phyloP scores from a whole-genome alignment of 2,888 invertebrate species.

The Rotaria macrura region DNA sequence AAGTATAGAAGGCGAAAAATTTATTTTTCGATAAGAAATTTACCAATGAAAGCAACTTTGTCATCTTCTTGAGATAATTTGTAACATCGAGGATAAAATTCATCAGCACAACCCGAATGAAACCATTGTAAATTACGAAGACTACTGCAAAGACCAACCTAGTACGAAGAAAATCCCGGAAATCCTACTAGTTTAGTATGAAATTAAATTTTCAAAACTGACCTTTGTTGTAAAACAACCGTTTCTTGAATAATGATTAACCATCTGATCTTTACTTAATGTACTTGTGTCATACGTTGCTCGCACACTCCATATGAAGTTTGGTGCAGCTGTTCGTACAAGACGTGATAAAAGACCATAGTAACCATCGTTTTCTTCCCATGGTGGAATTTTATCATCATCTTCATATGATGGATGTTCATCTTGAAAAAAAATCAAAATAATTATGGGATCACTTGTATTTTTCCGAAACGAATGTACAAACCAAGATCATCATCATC shows the following conservation, averaged over 20 bases:
- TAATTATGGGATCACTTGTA: background rate
- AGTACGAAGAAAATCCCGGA: background rate
- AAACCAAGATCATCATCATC: constrained; percentile 25
- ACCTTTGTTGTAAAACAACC: constrained; percentile 79
- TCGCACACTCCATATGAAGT: constrained; percentile 37
- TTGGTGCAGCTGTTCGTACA: constrained; percentile 42
- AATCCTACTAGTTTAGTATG: too few relatives aligned
- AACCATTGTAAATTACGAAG: constrained; percentile 45
- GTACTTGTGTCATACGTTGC: constrained; percentile 84
- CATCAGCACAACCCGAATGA: constrained; percentile 57
- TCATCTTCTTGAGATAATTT: constrained; percentile 55
- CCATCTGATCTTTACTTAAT: constrained; percentile 60
- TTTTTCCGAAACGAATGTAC: background rate
- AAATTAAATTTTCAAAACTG: too few relatives aligned
- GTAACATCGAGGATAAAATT: constrained; percentile 76
- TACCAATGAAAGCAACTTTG: constrained; percentile 43
- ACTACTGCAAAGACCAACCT: constrained; percentile 44
- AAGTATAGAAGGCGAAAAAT: too few relatives aligned
- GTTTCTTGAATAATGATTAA: constrained; percentile 71
- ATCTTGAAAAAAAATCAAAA: background rate
- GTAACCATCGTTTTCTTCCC: constrained; percentile 50
- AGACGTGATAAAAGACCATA: constrained; percentile 51
- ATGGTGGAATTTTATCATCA: constrained; percentile 39
- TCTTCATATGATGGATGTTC: constrained; percentile 33
- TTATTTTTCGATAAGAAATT: background rate